Evolutionary conservation across 2,888 invertebrate species (phyloP).

Genomic region (Epiblema foenella): DNA sequence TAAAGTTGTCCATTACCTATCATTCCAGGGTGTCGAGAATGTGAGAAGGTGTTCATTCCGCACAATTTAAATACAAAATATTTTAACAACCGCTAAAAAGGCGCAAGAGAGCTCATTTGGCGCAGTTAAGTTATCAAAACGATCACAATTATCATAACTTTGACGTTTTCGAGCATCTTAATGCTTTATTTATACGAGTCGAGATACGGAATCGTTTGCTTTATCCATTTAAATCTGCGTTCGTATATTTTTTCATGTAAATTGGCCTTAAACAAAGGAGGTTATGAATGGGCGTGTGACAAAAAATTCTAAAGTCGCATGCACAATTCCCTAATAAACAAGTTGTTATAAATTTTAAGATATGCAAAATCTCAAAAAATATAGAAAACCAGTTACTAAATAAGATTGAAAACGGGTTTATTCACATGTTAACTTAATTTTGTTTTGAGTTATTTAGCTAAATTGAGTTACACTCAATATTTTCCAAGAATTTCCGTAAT

Average conservation of each 20-base stretch:
- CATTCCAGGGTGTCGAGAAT: conserved; percentile 55
- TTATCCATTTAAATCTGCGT: conserved; percentile 51
- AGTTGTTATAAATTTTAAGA: not conserved
- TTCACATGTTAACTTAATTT: not conserved
- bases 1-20: conserved; percentile 66
- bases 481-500: too few species aligned
- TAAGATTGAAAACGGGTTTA: not conserved
- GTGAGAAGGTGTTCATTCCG: conserved; percentile 52
- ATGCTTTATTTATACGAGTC: conserved; percentile 41
- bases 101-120: conserved; percentile 42
- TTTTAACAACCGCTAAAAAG: conserved; percentile 45
- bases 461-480: too few species aligned
- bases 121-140: conserved; percentile 46
- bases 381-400: not conserved
- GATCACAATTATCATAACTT: conserved; percentile 51
- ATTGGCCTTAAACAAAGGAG: conserved; percentile 40
- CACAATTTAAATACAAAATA: conserved; percentile 52
- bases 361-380: not conserved
- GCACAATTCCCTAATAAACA: conserved; percentile 10
- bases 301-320: not conserved
- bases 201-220: conserved; percentile 42
- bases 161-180: conserved; percentile 37
- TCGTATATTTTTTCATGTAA: conserved; percentile 43
- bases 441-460: too few species aligned
- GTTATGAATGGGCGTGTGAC: conserved; percentile 9